Base-by-base conservation (phyloP, 1,140 invertebrate species). In the Cyphomyrmex costatus region DNA sequence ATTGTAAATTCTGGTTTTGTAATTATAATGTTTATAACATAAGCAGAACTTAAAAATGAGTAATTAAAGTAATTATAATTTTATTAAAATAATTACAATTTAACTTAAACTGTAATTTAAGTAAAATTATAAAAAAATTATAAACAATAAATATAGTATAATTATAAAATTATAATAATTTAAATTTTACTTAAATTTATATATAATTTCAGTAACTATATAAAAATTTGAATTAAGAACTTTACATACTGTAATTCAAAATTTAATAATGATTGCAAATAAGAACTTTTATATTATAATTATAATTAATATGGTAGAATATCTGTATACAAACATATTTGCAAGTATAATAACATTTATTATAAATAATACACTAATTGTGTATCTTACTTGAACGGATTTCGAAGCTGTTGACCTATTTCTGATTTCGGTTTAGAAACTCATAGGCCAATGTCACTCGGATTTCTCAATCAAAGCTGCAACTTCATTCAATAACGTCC, bases 381-480 rank as follows among this genome's bases (percentile, higher is more conserved):
- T n/a, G 2, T 70, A 14, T 46, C 2, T 16, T 21, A 66, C 2
- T 42, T 60, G 6, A 70, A 5, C 27, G 46, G 7, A 63, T 16
- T 79, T 30, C 60, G 87, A 76, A 89, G 82, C 30, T 42, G 53
- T 61, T 24, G 76, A 30, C 14, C 49, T 24, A 36, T 83, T 86
- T 76, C 68, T 88, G 63, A 85, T 61, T 63, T 87, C 63, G 60
- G 56, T 79, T 63, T 78, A 89, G 74, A 68, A 49, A 88, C 60
- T n/a, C 60, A 88, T 84, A 90, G 88, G 86, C 58, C 88, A 90
- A 90, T 90, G 89, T 88, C 88, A 87, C 74, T 60, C 5, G 12
- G 19, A 58, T 85, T 90, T 90, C 88, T 85, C 63, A 90, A 90
- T 90, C 51, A 36, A 49, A 51, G 49, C 30, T 68, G 10, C 70